Conservation (phyloP, 2,113 vertebrate genomes). For the Myanophis thanlyinensis region DNA sequence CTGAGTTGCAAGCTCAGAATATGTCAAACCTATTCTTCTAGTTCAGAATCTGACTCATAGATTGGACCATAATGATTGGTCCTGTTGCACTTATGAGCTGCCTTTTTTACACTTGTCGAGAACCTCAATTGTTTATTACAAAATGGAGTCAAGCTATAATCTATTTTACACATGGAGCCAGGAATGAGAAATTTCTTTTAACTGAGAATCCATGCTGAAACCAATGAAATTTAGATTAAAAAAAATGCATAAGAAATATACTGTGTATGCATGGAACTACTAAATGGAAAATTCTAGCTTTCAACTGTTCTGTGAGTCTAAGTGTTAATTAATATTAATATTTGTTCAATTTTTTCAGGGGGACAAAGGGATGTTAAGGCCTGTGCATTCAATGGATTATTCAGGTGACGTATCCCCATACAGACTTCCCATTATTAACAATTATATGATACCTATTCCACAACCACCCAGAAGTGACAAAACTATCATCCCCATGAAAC, state of each 20-base stretch:
- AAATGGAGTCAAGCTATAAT: neutral
- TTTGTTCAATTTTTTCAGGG: slow-evolving; percentile 65
- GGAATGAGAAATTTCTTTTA: neutral
- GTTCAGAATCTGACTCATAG: neutral
- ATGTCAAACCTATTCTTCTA: neutral
- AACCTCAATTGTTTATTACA: neutral
- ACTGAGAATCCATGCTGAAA: neutral
- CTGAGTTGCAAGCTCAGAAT: neutral
- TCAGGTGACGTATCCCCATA: slow-evolving; percentile 68
- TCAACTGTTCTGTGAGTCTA: neutral
- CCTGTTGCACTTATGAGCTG: no score
- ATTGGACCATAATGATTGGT: neutral
- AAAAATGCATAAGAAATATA: no score
- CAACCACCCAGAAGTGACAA: slow-evolving; percentile 61
- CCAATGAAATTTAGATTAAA: neutral
- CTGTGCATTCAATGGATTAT: slow-evolving; percentile 54
- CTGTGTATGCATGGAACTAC: neutral
- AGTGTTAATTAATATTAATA: neutral
- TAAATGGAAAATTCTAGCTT: neutral
- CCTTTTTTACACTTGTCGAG: neutral
- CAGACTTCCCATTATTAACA: slow-evolving; percentile 78
- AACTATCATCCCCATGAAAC: slow-evolving; percentile 38
- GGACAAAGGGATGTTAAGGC: slow-evolving; percentile 65
- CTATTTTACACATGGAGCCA: neutral
- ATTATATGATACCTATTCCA: slow-evolving; percentile 73